These are phyloP conservation scores for Eupithecia subumbrata DNA, from an alignment of 2,888 invertebrate species.

Conservation along the genomic window DNA sequence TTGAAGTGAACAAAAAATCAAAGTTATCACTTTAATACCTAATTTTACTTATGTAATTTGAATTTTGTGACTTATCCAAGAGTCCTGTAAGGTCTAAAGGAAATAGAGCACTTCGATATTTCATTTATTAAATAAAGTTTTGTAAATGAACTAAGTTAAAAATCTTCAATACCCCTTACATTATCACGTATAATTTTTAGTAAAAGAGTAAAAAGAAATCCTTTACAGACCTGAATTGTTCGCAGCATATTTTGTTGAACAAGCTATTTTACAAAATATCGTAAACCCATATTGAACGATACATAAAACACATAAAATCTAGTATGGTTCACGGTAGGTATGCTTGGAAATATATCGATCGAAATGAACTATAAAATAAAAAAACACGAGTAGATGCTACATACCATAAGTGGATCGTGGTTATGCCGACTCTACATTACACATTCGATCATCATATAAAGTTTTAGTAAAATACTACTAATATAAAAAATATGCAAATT, in stretches of 20 bases:
- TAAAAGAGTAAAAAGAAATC: neutral
- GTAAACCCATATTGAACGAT: neutral
- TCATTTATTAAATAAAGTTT: too few species aligned
- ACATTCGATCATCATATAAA: neutral
- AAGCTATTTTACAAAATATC: neutral
- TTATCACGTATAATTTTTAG: neutral
- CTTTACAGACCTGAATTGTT: constrained; percentile 14
- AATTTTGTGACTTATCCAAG: too few species aligned
- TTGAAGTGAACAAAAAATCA: too few species aligned
- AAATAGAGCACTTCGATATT: too few species aligned
- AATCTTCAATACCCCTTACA: neutral
- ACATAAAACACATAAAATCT: neutral
- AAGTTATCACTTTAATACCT: too few species aligned
- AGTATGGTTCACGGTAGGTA: neutral
- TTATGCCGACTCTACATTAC: neutral
- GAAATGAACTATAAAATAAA: neutral
- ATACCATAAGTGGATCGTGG: neutral
- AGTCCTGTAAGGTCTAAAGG: too few species aligned
- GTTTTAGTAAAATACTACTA: neutral
- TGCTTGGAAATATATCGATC: neutral
- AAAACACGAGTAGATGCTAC: neutral
- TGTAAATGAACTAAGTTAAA: too few species aligned
- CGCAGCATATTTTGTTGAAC: constrained; percentile 9
- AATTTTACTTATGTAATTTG: too few species aligned
- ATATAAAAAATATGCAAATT: too few species aligned